These are phyloP conservation scores for Nomada flava DNA, from an alignment of 2,888 invertebrate species.

Conservation along the genomic window DNA sequence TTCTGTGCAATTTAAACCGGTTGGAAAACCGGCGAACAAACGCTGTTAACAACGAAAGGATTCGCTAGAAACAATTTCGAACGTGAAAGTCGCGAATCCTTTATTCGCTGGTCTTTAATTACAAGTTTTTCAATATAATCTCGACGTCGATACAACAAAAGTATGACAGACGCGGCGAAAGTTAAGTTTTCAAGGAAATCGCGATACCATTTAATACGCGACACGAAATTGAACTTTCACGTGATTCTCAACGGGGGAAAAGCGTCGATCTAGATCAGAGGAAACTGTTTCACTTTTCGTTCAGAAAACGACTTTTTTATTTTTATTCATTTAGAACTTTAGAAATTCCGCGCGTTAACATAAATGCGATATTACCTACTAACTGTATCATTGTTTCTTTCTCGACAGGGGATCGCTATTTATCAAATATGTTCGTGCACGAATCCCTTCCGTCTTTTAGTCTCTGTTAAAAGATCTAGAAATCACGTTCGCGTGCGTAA, in stretches of 20 bases:
- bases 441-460: neutral
- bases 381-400: too few species aligned
- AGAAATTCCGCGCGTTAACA: neutral
- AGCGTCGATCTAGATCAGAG: constrained; percentile 22
- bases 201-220: constrained; percentile 2
- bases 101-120: neutral
- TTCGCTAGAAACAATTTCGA: too few species aligned
- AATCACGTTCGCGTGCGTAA: constrained; percentile 5
- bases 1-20: too few species aligned
- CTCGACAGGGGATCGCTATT: too few species aligned
- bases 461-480: constrained; percentile 4
- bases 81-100: neutral
- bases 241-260: neutral
- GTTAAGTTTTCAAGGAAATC: neutral
- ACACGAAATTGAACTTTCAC: constrained; percentile 43
- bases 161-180: neutral
- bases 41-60: too few species aligned
- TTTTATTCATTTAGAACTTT: neutral
- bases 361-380: too few species aligned
- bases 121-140: neutral
- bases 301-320: constrained; percentile 1
- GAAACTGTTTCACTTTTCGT: constrained; percentile 40
- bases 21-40: too few species aligned
- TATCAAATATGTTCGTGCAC: neutral
- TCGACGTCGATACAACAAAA: neutral